phyloP scores from a whole-genome alignment of 2,113 vertebrate species.

The Nothocercus nigrocapillus region DNA sequence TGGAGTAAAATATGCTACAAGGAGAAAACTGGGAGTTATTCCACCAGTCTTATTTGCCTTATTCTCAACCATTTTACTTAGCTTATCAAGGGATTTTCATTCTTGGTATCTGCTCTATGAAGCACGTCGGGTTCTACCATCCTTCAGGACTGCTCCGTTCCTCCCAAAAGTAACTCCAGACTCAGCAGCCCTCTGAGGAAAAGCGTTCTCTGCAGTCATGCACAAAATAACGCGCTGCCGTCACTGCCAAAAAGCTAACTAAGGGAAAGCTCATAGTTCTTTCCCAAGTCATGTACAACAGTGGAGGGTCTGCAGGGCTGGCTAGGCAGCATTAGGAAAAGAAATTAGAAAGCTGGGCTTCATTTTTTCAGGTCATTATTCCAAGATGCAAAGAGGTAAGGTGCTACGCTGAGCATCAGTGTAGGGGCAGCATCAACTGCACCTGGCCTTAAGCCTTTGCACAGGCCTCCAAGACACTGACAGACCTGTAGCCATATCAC shows the following conservation, averaged over 20 bases:
- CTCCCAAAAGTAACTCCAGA: background rate
- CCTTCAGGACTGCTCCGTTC: background rate
- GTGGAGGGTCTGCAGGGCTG: background rate
- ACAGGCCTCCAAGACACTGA: fast-evolving
- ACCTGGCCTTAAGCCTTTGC: fast-evolving
- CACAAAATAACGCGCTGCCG: background rate
- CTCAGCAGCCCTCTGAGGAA: background rate
- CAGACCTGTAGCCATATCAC: fast-evolving
- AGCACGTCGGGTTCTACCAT: background rate
- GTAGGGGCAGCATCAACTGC: too few species aligned
- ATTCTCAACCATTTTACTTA: background rate
- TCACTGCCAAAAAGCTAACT: background rate
- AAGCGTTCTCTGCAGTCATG: background rate
- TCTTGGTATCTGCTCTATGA: background rate
- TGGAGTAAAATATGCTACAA: background rate
- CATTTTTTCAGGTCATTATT: background rate
- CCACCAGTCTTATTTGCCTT: slow-evolving; percentile 14
- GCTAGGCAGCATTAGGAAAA: background rate
- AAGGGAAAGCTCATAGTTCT: fast-evolving
- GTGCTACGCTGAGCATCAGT: background rate
- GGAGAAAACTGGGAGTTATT: background rate
- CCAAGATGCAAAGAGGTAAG: background rate
- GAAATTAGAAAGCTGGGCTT: background rate
- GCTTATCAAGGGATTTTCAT: background rate
- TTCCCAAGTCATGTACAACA: background rate